Conservation (phyloP, 2,113 vertebrate genomes). For the Syngnathus scovelli region DNA sequence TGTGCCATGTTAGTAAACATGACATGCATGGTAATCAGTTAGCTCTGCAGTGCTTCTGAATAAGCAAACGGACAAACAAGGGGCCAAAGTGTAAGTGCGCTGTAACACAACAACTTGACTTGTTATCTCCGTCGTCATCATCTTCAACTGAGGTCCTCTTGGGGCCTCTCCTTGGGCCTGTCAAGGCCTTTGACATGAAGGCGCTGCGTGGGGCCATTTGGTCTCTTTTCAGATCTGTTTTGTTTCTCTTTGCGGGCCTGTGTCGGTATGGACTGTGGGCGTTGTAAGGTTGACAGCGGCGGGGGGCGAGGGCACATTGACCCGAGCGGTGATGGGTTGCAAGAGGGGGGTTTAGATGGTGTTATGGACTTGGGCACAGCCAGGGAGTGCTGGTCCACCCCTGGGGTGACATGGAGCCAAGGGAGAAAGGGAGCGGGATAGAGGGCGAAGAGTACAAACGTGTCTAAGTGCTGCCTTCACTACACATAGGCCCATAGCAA, state of each 20-base stretch:
- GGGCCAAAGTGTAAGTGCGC: conserved; percentile 61
- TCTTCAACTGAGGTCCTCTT: conserved; percentile 53
- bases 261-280: conserved; percentile 58
- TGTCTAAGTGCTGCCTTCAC: conserved; percentile 77
- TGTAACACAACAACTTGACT: conserved; percentile 58
- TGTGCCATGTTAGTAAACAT: conserved; percentile 55
- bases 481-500: conserved; percentile 69
- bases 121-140: conserved; percentile 58
- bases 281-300: conserved; percentile 30
- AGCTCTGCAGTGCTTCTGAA: conserved; percentile 36
- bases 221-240: conserved; percentile 67
- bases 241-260: conserved; percentile 64
- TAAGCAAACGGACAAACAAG: conserved; percentile 60
- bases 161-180: conserved; percentile 49
- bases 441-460: conserved; percentile 74
- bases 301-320: conserved; percentile 54
- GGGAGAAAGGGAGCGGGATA: conserved; percentile 60
- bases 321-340: conserved; percentile 47
- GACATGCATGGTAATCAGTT: conserved; percentile 54
- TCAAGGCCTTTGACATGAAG: conserved; percentile 59
- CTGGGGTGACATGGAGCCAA: conserved; percentile 62
- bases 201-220: conserved; percentile 59
- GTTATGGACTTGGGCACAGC: conserved; percentile 66
- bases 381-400: conserved; percentile 54
- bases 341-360: conserved; percentile 50